Conservation (phyloP, 2,113 vertebrate genomes). For the Amia ocellicauda region DNA sequence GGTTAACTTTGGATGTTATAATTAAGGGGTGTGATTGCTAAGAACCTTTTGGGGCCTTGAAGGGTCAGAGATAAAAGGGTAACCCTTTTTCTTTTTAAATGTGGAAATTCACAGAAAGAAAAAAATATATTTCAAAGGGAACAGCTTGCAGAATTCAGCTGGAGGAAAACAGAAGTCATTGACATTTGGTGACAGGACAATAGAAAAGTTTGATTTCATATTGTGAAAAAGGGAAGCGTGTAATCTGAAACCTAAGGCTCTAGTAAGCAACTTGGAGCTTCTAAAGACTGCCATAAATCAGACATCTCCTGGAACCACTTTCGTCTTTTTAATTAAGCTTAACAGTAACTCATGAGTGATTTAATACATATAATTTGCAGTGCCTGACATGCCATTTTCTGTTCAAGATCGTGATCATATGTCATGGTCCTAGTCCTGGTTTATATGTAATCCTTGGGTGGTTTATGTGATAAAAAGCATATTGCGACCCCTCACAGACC, state of each 20-base stretch:
- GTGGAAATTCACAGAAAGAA: conserved; percentile 21
- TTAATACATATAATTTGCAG: conserved; percentile 62
- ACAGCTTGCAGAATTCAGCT: too few relatives aligned
- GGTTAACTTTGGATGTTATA: conserved; percentile 65
- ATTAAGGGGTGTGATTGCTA: conserved; percentile 69
- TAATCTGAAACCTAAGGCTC: conserved; percentile 28
- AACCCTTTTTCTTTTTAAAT: conserved; percentile 34
- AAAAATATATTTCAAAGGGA: too few relatives aligned
- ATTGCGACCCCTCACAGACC: conserved; percentile 34
- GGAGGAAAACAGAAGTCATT: too few relatives aligned
- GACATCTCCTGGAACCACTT: conserved; percentile 47
- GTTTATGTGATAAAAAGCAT: conserved; percentile 49
- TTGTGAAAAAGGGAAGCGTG: conserved; percentile 10
- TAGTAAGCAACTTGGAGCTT: conserved; percentile 42
- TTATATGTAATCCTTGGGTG: conserved; percentile 44
- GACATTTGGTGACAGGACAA: too few relatives aligned
- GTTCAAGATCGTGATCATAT: conserved; percentile 26
- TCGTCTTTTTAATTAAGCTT: conserved; percentile 62
- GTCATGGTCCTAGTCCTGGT: conserved; percentile 23
- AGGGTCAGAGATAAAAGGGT: conserved; percentile 62
- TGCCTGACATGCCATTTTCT: conserved; percentile 46
- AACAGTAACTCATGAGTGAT: conserved; percentile 47
- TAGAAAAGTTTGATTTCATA: neutral
- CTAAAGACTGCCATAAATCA: conserved; percentile 59
- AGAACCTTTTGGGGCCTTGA: conserved; percentile 55